Evolutionary conservation across 2,888 invertebrate genomes (phyloP).

Genomic region (Beris chalybata): DNA sequence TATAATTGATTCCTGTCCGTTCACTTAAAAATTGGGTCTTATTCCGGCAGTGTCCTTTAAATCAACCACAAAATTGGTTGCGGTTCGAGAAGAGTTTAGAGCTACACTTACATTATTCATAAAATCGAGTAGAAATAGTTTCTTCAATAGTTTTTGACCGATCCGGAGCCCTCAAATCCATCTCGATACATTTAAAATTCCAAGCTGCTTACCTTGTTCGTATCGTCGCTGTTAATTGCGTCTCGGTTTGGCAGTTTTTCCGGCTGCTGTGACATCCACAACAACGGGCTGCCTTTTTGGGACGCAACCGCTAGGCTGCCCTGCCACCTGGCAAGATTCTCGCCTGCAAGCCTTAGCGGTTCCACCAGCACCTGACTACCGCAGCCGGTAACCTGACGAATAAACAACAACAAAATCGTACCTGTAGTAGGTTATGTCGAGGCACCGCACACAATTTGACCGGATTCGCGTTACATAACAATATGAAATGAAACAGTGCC

Average conservation of each 20-base stretch:
- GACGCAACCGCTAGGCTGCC: background rate
- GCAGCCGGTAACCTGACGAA: background rate
- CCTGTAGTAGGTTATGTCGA: slow-evolving; percentile 17
- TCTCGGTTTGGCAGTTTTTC: background rate
- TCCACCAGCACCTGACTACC: background rate
- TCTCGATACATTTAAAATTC: no score
- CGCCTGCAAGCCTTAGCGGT: background rate
- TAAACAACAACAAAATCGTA: background rate
- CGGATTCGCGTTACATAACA: slow-evolving; percentile 18
- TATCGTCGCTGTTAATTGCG: background rate
- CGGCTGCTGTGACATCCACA: slow-evolving; percentile 1
- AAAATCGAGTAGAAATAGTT: no score
- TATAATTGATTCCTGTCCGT: no score
- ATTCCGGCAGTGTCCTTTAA: no score
- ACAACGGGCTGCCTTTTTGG: background rate
- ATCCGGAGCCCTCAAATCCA: no score
- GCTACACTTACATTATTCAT: no score
- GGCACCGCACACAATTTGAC: background rate
- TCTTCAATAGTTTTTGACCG: no score
- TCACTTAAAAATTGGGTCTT: no score
- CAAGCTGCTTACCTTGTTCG: slow-evolving; percentile 3
- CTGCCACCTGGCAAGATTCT: no score
- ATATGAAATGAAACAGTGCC: background rate
- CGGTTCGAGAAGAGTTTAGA: no score
- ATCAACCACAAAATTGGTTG: no score